Base-by-base conservation (phyloP, 2,888 invertebrate genomes). In the Creontiades dilutus region DNA sequence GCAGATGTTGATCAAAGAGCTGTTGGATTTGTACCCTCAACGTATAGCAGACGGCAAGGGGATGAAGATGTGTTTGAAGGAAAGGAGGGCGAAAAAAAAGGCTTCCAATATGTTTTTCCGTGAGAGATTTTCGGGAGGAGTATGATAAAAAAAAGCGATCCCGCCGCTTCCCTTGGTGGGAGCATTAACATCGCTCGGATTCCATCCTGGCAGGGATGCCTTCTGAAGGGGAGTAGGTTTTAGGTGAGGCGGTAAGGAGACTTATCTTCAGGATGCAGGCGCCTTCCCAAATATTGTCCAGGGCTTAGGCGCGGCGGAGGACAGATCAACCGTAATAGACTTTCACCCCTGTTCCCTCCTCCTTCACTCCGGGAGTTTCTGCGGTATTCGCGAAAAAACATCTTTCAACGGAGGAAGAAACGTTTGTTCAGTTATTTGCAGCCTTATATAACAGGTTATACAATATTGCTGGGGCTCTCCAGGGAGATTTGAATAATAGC, bases 271-370 rank as follows among this genome's bases (percentile, higher is more conserved):
- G 52, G 82, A 52, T 82, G 82, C 82, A 82, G 82, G 82, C 82
- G 82, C 27, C 82, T 82, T 19, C 52, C 82, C 52, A 82, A 82
- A 82, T 82, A 82, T 82, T 82, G 82, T 82, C 82, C 82, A 82
- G 82, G 82, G 82, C 82, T 82, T 82, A 82, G 82, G 19, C 68
- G 68, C 16, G n/a, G 23, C 2, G n/a, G 48, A 28, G 81, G 52
- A 82, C 82, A 82, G 82, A 82, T 82, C 82, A 82, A 82, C 82
- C 47, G 82, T 82, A 82, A 82, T 82, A 82, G 82, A 82, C 48
- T 82, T 82, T 52, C 82, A 19, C 14, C 48, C 23, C 82, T 68
- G 68, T 23, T 68, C 68, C 7, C 52, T 16, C 52, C 16, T 52
- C 52, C 16, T 11, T 52, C 52, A 16, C 52, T 7, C 37, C n/a